Base-by-base conservation (phyloP, 2,888 invertebrate genomes). In the Marronus borbonicus region DNA sequence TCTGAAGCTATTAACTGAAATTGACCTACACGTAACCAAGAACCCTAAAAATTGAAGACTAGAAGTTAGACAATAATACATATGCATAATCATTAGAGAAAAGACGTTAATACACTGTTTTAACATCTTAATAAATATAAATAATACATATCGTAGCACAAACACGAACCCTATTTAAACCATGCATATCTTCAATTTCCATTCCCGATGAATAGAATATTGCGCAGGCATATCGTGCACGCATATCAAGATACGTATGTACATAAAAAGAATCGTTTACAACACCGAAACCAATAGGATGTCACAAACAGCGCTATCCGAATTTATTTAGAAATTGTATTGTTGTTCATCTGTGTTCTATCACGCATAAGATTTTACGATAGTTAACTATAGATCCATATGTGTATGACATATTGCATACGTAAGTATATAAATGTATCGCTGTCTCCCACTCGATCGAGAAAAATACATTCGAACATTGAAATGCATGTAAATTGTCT, bases 351-450 rank as follows among this genome's bases (percentile, higher is more conserved):
- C 68, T 49, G 68, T 68, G 49, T 68, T 68, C 68, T 50, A 68
- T 68, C 68, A 68, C 68, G 68, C 50, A 68, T 68, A 68, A 68
- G 49, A 50, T 68, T 68, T 68, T 68, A 68, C 50, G 68, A 68
- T 68, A 68, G 68, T 68, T 68, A 68, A 68, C 68, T 68, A 68
- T 49, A 50, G 28, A 50, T 17, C 65, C 68, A 68, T 50, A 68
- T 50, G 68, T 68, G 68, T 68, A 50, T 49, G 50, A 68, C 24
- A 49, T 28, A 50, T 68, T 68, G 50, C 68, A 68, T 68, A 68
- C 50, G 50, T 49, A 49, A 44, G 31, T 44, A 44, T 44, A 44
- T 44, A 44, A 44, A 49, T 24, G 20, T 66, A 49, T 66, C 20
- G 49, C 68, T 49, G 68, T 68, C 49, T 62, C 12, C 50, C 52